Base-by-base conservation (phyloP, 1,140 invertebrate genomes). In the Cydia splendana region DNA sequence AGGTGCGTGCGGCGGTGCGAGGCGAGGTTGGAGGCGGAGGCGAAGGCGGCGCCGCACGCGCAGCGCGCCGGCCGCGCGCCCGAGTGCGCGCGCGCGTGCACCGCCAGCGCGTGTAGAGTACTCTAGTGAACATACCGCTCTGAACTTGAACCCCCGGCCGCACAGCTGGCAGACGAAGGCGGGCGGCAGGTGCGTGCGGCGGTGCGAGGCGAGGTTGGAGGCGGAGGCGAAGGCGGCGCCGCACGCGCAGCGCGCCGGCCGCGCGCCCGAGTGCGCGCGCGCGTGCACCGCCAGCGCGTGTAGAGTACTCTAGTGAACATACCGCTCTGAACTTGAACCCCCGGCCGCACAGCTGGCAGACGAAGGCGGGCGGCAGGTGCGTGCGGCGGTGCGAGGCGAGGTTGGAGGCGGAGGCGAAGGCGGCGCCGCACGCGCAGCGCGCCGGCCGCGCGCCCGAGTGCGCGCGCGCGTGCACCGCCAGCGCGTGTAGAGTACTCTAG, bases 371-470 rank as follows among this genome's bases (percentile, higher is more conserved):
- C 12, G 81, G 81, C 12, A 78, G 34, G 65, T 84, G 82, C 5
- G 48, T 79, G 12, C 79, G 75, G 18, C 78, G 75, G 53, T 87
- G 85, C 3, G 83, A 83, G 15, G 80, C 84, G 6, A 85, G 76
- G 74, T 82, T 85, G 57, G 85, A 83, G 0, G 90, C 82, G n/a
- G 88, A 91, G 0, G 89, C 93, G 87, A 93, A 86, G 1, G 81
- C 77, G 0, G 76, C 76, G 81, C 94, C 95, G 1, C 85, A 84
- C 0, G 77, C 24, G 74, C 94, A 95, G 2, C 90, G 45, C 42
- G 92, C 94, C 0, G 95, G 95, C 75, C 95, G 94, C 79, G 96
- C 95, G 5, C 94, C 94, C 0, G 94, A 94, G 83, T 95, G 95
- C 2, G 85, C 87, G 15, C 93, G 88, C 48, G 94, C 87, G 79